Evolutionary conservation across 2,113 vertebrate genomes (phyloP).

Genomic region (Rhinopomastus cyanomelas): DNA sequence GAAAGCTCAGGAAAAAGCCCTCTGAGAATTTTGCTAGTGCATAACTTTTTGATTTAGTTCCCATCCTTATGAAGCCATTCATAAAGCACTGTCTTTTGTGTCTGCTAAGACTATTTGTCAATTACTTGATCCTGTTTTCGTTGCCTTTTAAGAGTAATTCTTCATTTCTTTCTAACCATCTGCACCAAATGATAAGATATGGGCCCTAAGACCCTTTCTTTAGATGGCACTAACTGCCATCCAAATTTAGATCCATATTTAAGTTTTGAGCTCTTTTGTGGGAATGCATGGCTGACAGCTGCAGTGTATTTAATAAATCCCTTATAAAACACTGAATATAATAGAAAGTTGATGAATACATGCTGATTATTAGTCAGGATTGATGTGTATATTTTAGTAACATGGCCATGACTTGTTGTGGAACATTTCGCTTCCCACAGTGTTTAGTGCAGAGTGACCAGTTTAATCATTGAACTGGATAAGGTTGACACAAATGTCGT

Average conservation of each 20-base stretch:
- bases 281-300: neutral
- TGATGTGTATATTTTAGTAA: neutral
- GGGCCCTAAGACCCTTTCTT: neutral
- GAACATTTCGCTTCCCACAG: neutral
- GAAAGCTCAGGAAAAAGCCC: neutral
- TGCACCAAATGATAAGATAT: neutral
- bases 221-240: neutral
- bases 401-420: neutral
- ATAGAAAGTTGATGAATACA: neutral
- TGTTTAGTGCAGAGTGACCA: neutral
- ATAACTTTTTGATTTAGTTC: neutral
- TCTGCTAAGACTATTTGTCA: neutral
- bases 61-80: neutral
- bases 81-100: neutral
- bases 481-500: neutral
- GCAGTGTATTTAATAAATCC: neutral
- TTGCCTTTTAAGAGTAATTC: neutral
- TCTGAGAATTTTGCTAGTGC: neutral
- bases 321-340: neutral
- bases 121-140: neutral
- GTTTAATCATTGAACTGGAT: neutral
- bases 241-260: neutral
- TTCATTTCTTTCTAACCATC: neutral
- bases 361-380: neutral
- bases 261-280: neutral